Evolutionary conservation across 2,113 vertebrate genomes (phyloP).

Genomic region (Takifugu flavidus): DNA sequence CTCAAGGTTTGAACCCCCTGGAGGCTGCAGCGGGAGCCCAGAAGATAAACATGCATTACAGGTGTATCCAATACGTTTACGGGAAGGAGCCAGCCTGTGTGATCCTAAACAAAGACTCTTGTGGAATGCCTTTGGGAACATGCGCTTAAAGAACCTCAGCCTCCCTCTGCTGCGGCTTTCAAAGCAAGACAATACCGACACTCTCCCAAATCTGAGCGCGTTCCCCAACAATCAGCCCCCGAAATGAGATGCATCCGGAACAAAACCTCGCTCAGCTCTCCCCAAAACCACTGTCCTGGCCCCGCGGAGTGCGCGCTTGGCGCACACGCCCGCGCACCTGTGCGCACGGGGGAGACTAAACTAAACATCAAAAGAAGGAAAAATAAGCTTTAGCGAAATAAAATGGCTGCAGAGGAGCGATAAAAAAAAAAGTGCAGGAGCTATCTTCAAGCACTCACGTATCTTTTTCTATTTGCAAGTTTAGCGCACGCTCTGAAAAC

Average conservation of each 20-base stretch:
- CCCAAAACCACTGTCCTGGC: background rate
- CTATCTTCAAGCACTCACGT: slow-evolving; percentile 52
- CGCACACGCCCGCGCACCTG: background rate
- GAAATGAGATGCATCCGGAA: slow-evolving; percentile 18
- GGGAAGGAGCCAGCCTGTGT: background rate
- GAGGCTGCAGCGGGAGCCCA: background rate
- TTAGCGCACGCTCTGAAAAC: slow-evolving; percentile 40
- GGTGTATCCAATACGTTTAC: background rate
- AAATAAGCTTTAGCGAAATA: slow-evolving; percentile 32
- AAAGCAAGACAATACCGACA: background rate
- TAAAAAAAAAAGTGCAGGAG: slow-evolving; percentile 38
- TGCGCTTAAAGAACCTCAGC: background rate
- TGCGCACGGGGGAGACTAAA: slow-evolving; percentile 18
- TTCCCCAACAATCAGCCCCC: slow-evolving; percentile 4
- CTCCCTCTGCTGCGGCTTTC: too few species aligned
- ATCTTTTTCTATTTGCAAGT: slow-evolving; percentile 46
- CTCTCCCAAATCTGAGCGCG: background rate
- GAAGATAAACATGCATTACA: slow-evolving; percentile 5
- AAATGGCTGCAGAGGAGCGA: slow-evolving; percentile 50
- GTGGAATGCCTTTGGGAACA: background rate
- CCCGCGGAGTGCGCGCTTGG: background rate
- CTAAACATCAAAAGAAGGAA: slow-evolving; percentile 37
- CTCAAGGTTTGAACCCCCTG: background rate
- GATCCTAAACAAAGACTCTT: background rate
- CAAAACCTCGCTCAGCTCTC: slow-evolving; percentile 21